These are phyloP conservation scores for Helobdella robusta DNA, from an alignment of 2,888 invertebrate species.

Conservation along the genomic window DNA sequence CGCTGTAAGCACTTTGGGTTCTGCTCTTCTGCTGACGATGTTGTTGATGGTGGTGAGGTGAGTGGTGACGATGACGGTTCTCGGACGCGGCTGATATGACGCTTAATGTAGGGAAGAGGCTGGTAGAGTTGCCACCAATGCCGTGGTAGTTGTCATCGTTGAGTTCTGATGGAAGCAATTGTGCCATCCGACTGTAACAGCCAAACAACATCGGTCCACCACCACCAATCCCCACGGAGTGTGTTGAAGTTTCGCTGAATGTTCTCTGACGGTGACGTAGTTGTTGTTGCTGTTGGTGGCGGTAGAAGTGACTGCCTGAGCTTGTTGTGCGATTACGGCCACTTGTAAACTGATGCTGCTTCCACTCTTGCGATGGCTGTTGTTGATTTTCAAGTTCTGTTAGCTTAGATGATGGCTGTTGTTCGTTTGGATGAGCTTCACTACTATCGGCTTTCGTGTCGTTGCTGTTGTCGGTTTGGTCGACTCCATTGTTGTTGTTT, in stretches of 20 bases:
- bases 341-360: background rate
- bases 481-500: background rate
- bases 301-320: background rate
- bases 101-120: constrained; percentile 15
- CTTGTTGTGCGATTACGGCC: background rate
- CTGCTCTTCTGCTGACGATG: too few species aligned
- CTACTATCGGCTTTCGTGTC: background rate
- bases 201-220: constrained; percentile 19
- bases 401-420: background rate
- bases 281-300: background rate
- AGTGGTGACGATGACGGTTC: too few species aligned
- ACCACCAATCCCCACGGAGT: constrained; percentile 6
- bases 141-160: background rate
- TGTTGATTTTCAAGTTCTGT: background rate
- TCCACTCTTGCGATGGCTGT: background rate
- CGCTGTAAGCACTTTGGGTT: too few species aligned
- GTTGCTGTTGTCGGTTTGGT: background rate
- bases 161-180: background rate
- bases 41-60: too few species aligned
- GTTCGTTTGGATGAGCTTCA: background rate
- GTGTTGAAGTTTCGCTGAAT: constrained; percentile 2
- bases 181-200: background rate
- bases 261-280: background rate
- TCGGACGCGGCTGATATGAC: too few species aligned
- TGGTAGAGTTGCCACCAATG: constrained; percentile 5